Evolutionary conservation across 2,797 vertebrate species (phyloP).

Genomic region (Acanthiza pusilla): DNA sequence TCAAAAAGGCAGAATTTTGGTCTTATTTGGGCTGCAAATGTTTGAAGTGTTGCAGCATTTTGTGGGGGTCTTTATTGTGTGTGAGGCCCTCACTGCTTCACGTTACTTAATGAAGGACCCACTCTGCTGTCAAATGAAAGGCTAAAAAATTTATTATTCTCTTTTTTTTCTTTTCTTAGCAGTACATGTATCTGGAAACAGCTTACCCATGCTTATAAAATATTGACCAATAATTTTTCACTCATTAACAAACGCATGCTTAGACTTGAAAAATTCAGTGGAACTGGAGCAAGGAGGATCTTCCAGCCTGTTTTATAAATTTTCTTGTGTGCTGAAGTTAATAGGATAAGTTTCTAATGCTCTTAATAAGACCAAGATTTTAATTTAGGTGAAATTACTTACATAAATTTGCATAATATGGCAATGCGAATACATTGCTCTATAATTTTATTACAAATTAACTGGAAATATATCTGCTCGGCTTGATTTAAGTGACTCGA

Average conservation of each 20-base stretch:
- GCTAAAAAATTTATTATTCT: neutral
- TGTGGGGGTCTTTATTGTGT: neutral
- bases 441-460: constrained; percentile 40
- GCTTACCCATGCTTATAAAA: neutral
- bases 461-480: constrained; percentile 30
- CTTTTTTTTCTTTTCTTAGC: neutral
- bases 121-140: neutral
- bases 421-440: constrained; percentile 34
- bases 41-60: neutral
- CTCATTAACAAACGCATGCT: neutral
- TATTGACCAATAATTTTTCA: neutral
- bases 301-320: neutral
- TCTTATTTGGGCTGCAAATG: neutral
- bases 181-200: neutral
- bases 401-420: constrained; percentile 26
- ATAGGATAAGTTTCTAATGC: neutral
- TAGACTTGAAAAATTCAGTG: neutral
- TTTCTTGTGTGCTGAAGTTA: neutral
- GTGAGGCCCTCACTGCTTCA: neutral
- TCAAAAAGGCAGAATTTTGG: neutral
- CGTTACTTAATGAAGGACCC: neutral
- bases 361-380: neutral
- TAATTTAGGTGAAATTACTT: constrained; percentile 14
- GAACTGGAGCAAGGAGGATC: neutral
- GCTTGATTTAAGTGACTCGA: constrained; percentile 6